These are phyloP conservation scores for Girardia tigrina DNA, from an alignment of 2,888 invertebrate genomes.

Conservation along the genomic window DNA sequence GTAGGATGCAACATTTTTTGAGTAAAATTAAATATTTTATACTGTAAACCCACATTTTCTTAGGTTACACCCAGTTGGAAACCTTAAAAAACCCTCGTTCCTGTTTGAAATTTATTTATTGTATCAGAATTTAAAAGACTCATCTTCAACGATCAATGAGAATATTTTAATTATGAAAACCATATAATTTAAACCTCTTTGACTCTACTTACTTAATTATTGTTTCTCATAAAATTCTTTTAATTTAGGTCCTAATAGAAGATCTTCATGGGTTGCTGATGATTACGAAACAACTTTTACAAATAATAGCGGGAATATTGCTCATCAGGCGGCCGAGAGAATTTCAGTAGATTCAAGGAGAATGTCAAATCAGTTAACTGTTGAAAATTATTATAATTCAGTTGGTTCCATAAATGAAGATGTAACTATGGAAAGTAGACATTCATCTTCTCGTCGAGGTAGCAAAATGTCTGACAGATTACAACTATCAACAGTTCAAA, in stretches of 20 bases:
- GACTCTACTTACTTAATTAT: no score
- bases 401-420: conserved; percentile 9
- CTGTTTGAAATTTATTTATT: no score
- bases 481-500: not conserved
- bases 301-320: not conserved
- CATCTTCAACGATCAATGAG: no score
- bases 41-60: no score
- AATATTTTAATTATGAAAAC: no score
- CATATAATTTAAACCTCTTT: no score
- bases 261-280: not conserved
- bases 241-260: not conserved
- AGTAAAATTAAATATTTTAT: no score
- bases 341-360: not conserved
- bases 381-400: not conserved
- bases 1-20: no score
- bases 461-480: not conserved
- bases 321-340: not conserved
- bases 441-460: not conserved
- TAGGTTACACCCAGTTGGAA: no score
- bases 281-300: not conserved
- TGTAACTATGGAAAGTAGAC: not conserved
- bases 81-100: no score
- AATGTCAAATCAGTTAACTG: conserved; percentile 6
- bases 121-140: no score
- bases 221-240: not conserved